Evolutionary conservation across 2,113 vertebrate species (phyloP).

Genomic region (Misgurnus anguillicaudatus): DNA sequence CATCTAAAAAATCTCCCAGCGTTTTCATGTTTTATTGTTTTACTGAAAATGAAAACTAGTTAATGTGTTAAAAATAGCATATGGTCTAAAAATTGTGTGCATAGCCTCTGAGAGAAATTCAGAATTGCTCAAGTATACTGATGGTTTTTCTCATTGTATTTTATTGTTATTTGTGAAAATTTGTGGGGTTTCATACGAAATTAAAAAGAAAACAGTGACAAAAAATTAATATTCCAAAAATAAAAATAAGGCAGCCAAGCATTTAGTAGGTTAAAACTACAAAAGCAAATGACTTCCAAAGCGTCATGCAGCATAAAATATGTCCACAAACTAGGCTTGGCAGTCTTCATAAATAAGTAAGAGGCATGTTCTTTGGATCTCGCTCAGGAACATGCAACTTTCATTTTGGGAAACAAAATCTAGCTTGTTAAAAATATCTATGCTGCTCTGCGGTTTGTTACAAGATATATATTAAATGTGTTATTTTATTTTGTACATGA

Average conservation of each 20-base stretch:
- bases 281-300: conserved; percentile 77
- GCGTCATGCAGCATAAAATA: conserved; percentile 85
- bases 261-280: conserved; percentile 71
- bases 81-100: neutral
- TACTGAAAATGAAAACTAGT: neutral
- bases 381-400: conserved; percentile 61
- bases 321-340: conserved; percentile 83
- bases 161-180: neutral
- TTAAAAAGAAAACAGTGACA: conserved; percentile 59
- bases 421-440: conserved; percentile 30
- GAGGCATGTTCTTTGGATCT: conserved; percentile 61
- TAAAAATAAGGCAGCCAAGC: conserved; percentile 72
- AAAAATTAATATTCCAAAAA: conserved; percentile 71
- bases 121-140: neutral
- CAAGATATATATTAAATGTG: neutral
- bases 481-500: too few species aligned
- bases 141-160: neutral
- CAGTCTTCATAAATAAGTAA: conserved; percentile 83
- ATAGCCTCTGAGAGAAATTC: neutral
- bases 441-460: neutral
- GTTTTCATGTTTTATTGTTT: neutral
- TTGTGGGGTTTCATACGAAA: conserved; percentile 57
- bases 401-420: conserved; percentile 47
- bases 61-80: neutral
- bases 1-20: neutral